These are phyloP conservation scores for Cyrtonyx montezumae DNA, from an alignment of 2,113 vertebrate genomes.

Conservation along the genomic window DNA sequence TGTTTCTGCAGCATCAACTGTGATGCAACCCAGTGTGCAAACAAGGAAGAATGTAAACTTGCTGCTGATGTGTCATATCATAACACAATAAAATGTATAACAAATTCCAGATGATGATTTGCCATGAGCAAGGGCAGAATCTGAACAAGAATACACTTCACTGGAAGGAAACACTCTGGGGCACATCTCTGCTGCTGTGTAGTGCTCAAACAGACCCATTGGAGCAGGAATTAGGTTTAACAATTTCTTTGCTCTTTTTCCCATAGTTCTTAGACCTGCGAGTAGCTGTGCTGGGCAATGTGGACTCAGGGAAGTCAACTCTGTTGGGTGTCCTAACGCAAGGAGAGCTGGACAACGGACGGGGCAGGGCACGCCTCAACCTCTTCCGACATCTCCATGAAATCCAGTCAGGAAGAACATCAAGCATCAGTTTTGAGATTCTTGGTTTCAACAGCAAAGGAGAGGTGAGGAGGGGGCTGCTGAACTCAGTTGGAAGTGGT, in stretches of 20 bases:
- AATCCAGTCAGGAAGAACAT: slow-evolving; percentile 97
- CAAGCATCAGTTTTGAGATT: slow-evolving; percentile 99
- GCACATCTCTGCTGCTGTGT: background rate
- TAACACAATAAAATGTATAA: background rate
- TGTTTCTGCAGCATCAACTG: background rate
- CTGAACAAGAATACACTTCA: background rate
- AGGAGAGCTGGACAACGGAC: slow-evolving; percentile 96
- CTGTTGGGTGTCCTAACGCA: slow-evolving; percentile 95
- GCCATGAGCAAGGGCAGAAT: background rate
- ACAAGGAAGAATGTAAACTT: background rate
- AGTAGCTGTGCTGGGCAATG: slow-evolving; percentile 96
- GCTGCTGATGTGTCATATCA: background rate
- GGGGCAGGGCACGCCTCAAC: slow-evolving; percentile 95
- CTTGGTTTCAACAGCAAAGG: slow-evolving; percentile 98
- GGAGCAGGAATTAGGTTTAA: background rate
- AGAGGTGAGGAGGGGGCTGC: slow-evolving; percentile 80
- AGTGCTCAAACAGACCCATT: background rate
- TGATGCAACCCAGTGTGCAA: background rate
- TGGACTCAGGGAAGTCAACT: slow-evolving; percentile 97
- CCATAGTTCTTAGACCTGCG: slow-evolving; percentile 94
- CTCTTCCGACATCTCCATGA: slow-evolving; percentile 98
- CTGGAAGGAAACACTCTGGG: background rate
- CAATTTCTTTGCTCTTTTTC: background rate
- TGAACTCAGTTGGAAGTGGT: background rate
- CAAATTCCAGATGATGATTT: background rate